Conservation (phyloP, 2,888 invertebrate species). For the Metallyticus violacea region DNA sequence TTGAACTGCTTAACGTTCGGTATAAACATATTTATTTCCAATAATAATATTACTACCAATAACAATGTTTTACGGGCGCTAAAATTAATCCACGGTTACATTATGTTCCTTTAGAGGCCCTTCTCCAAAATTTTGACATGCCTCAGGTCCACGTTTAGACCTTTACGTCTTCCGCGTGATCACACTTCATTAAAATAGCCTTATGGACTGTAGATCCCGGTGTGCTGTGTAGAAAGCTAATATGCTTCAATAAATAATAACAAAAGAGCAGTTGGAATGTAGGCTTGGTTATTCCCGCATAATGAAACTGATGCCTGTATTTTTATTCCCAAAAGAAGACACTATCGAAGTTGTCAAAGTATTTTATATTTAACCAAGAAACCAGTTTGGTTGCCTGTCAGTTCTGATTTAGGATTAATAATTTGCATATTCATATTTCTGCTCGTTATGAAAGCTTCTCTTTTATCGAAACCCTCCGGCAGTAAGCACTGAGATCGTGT, state of each 20-base stretch:
- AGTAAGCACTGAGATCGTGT: background rate
- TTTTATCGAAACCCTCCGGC: background rate
- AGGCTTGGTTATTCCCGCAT: background rate
- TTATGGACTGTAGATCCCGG: too few relatives aligned
- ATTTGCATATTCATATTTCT: background rate
- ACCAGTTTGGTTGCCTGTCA: background rate
- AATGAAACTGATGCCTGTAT: background rate
- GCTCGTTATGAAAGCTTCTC: background rate
- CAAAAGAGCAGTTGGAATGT: background rate
- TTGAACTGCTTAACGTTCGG: too few relatives aligned
- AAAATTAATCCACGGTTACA: too few relatives aligned
- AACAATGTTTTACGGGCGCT: too few relatives aligned
- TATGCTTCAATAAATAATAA: background rate
- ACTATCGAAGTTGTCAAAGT: background rate
- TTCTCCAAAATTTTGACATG: background rate
- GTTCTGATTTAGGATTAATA: background rate
- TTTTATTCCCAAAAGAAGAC: background rate
- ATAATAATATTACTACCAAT: too few relatives aligned
- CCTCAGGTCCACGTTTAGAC: background rate
- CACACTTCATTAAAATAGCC: background rate
- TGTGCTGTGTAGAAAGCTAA: background rate
- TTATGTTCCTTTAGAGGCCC: too few relatives aligned
- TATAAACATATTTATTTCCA: too few relatives aligned
- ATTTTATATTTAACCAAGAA: background rate
- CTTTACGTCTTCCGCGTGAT: background rate